Base-by-base conservation (phyloP, 1,140 invertebrate species). In the Drosophila lacertosa region DNA sequence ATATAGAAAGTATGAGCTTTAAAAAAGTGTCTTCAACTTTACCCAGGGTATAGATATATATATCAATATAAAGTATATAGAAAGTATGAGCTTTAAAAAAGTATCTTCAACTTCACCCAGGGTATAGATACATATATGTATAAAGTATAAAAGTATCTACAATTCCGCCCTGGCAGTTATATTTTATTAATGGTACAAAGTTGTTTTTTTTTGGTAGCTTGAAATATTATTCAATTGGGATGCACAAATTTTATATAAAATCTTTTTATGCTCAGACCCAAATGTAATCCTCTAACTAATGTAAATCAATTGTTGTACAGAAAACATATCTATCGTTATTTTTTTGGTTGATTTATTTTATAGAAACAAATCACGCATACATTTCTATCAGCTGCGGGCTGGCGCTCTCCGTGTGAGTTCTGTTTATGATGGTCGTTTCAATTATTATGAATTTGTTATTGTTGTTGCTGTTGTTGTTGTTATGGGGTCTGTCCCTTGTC, bases 401-500 rank as follows among this genome's bases (percentile, higher is more conserved):
- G 22, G 20, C 24, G 37, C 4, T n/a, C 50, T 10, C 59, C 24
- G 40, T 45, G 32, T 35, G 65, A 9, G 58, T 15, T 24, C 59
- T 37, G 47, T 42, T 55, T 32, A 24, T 45, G 60, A 33, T 53
- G 58, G 39, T 68, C 22, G 57, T 47, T 69, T 22, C 35, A 69
- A 79, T 83, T 73, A 79, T 78, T 78, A 75, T 84, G 62, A 75
- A 64, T 73, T 74, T 74, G 65, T 66, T 66, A 16, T 26, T 26
- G 24, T 29, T 29, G 24, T 26, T 39, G n/a, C 10, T 48, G 54
- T 10, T 4, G 20, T 22, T 26, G 26, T 11, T 42, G 39, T 16
- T 26, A 20, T 50, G 37, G 20, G 58, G 45, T 65, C 24, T 72
- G 29, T 33, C 20, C 39, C 15, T 5, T 62, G 40, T 47, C 44